Percentiles rank a stretch among this genome's conserved stretches.
Conservation (phyloP, 1,140 invertebrate species). For the Frieseomelitta varia region DNA sequence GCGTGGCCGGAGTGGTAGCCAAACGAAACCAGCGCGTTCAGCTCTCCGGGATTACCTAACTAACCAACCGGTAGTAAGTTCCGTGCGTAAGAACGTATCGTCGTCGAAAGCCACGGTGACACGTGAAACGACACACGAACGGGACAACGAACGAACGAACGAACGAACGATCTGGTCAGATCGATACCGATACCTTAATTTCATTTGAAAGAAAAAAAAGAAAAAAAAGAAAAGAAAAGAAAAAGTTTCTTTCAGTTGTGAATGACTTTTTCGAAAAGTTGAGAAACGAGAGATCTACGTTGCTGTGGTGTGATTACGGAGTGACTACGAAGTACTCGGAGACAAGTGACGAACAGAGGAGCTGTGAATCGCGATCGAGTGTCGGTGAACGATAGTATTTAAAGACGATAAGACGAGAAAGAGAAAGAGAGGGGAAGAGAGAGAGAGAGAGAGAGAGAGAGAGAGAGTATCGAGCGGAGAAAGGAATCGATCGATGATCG, state of each 20-base stretch:
- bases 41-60: constrained; percentile 34
- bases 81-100: constrained; percentile 6
- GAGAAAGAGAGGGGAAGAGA: not conserved
- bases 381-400: not conserved
- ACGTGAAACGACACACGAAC: not conserved
- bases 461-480: too few species aligned
- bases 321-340: not conserved
- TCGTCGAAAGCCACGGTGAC: not conserved
- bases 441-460: not conserved
- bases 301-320: constrained; percentile 37
- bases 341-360: constrained; percentile 8
- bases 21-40: constrained; percentile 34
- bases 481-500: constrained; percentile 31
- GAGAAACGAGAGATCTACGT: too few species aligned
- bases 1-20: constrained; percentile 61
- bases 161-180: not conserved
- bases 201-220: not conserved
- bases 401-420: not conserved
- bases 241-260: not conserved
- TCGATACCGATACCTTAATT: too few species aligned
- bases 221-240: too few species aligned
- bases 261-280: not conserved
- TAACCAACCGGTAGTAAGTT: constrained; percentile 25
- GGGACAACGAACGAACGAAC: not conserved
- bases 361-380: constrained; percentile 7